Base-by-base conservation (phyloP, 2,113 vertebrate genomes). In the Tachysurus vachellii region DNA sequence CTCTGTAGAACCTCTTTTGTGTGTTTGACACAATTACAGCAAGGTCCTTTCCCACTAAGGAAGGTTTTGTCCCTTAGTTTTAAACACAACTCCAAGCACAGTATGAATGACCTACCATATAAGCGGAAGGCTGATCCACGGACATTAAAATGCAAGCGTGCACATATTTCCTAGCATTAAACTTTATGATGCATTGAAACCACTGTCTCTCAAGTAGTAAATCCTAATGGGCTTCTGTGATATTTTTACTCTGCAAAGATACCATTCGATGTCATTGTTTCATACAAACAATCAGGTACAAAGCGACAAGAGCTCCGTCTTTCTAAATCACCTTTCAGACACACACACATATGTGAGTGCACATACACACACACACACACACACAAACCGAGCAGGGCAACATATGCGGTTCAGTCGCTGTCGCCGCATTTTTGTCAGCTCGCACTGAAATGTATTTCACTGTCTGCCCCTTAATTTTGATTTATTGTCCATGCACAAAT, bases 401-500 rank as follows among this genome's bases (percentile, higher is more conserved):
- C 84, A 86, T 84, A 76, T 76, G 81, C 75, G 54, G 81, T 89
- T 83, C 82, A 44, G 85, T 75, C 62, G 93, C 95, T 88, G 91
- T 92, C 91, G 96, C 92, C 95, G 95, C 96, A 95, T 96, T 94
- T 95, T 96, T 96, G 95, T 97, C 97, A 96, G 94, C 96, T 95
- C 95, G 94, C 96, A 96, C 96, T 97, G 97, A 98, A 98, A 97
- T 99, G 97, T 98, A 99, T 98, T 99, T 98, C 96, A 97, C 97
- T 98, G 97, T 97, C 97, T 97, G 95, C 94, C 91, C 95, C 97
- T 97, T 99, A 98, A 99, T 99, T 98, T 98, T 99, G 98, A 99
- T 99, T 99, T 99, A 99, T 99, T 97, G 97, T 99, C 97, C 97
- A 96, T 97, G 96, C 97, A 98, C 98, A 99, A 99, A 99, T 99